A percentile compares a stretch with the other conserved stretches of the same genome.
phyloP scores from a whole-genome alignment of 2,888 invertebrate species.

The Ceriagrion tenellum region DNA sequence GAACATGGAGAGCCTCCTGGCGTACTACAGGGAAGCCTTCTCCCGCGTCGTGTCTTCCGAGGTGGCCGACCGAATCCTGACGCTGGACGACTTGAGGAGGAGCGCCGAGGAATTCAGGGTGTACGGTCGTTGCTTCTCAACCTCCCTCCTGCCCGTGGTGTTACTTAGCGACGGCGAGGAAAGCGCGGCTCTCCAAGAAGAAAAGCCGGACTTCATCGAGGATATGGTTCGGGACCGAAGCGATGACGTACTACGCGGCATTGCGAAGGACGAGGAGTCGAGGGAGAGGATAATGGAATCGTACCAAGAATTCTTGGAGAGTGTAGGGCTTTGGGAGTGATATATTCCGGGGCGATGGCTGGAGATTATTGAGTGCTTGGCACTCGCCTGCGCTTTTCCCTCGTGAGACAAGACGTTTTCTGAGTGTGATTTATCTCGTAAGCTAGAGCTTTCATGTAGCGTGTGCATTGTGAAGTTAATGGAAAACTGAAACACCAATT shows the following conservation, averaged over 20 bases:
- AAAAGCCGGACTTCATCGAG: slow-evolving; percentile 29
- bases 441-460: too few relatives aligned
- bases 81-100: background rate
- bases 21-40: background rate
- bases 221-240: background rate
- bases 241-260: background rate
- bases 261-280: background rate
- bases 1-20: background rate
- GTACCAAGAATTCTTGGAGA: slow-evolving; percentile 51
- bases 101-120: background rate
- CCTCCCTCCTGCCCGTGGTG: slow-evolving; percentile 16
- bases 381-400: background rate
- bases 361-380: background rate
- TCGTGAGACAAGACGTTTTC: too few relatives aligned
- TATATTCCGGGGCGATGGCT: background rate
- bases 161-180: background rate
- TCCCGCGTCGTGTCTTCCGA: background rate
- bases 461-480: too few relatives aligned
- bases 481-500: too few relatives aligned
- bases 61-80: background rate
- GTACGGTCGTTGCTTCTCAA: background rate
- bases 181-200: background rate
- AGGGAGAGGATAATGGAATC: slow-evolving; percentile 39
- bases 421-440: too few relatives aligned
- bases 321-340: slow-evolving; percentile 33